These are phyloP conservation scores for Sceloporus tristichus DNA, from an alignment of 2,113 vertebrate genomes.

Conservation along the genomic window DNA sequence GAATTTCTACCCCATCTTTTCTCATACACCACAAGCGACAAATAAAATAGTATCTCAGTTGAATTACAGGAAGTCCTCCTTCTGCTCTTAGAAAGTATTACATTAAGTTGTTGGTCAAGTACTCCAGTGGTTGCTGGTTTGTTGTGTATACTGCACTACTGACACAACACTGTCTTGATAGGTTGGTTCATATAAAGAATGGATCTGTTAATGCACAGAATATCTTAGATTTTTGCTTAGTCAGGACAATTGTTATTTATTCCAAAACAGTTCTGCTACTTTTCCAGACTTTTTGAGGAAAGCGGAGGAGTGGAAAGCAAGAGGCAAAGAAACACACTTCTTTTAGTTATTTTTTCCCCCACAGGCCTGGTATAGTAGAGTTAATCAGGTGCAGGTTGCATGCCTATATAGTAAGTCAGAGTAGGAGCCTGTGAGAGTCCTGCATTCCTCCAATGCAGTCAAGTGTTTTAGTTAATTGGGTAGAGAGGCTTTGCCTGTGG, in stretches of 20 bases:
- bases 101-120: not conserved
- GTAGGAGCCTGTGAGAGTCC: constrained; percentile 53
- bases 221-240: constrained; percentile 11
- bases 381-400: constrained; percentile 70
- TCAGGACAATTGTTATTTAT: constrained; percentile 40
- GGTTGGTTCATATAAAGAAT: constrained; percentile 8
- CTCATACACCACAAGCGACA: not conserved
- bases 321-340: not conserved
- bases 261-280: constrained; percentile 35
- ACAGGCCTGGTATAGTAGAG: constrained; percentile 53
- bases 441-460: constrained; percentile 74
- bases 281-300: constrained; percentile 37
- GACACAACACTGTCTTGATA: constrained; percentile 13
- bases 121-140: not conserved
- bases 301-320: not conserved
- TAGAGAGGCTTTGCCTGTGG: constrained; percentile 75
- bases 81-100: not conserved
- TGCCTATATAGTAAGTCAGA: constrained; percentile 61
- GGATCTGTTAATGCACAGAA: constrained; percentile 20
- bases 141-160: not conserved
- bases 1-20: not conserved
- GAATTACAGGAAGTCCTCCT: not conserved
- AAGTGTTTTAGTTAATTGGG: constrained; percentile 79
- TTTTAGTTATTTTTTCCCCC: constrained; percentile 38
- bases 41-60: not conserved